These are phyloP conservation scores for Eidolon dupreanum DNA, from an alignment of 2,797 vertebrate species.

Conservation along the genomic window DNA sequence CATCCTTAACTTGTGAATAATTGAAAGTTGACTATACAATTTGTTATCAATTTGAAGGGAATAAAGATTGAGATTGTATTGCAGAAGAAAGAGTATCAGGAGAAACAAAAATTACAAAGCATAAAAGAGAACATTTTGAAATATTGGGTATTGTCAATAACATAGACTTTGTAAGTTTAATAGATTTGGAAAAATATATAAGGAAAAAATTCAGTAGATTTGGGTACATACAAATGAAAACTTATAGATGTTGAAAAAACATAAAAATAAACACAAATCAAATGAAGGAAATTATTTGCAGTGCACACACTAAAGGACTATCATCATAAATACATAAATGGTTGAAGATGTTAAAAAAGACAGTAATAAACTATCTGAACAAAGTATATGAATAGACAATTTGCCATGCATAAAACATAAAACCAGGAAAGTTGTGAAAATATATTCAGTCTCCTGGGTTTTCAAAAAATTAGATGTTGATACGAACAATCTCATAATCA, in stretches of 20 bases:
- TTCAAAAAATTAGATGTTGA: neutral
- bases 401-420: neutral
- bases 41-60: neutral
- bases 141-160: neutral
- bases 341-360: neutral
- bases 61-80: neutral
- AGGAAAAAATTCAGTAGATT: neutral
- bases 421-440: neutral
- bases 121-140: neutral
- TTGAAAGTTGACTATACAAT: neutral
- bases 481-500: neutral
- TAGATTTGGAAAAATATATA: neutral
- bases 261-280: neutral
- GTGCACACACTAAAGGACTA: neutral
- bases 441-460: neutral
- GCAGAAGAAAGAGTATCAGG: neutral
- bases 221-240: neutral
- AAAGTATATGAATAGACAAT: neutral
- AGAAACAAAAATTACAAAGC: neutral
- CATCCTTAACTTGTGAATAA: neutral
- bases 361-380: neutral
- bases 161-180: neutral
- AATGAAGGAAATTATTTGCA: constrained; percentile 16
- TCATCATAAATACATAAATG: neutral
- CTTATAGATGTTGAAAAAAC: neutral